Base-by-base conservation (phyloP, 1,140 invertebrate species). In the Bombus pascuorum region DNA sequence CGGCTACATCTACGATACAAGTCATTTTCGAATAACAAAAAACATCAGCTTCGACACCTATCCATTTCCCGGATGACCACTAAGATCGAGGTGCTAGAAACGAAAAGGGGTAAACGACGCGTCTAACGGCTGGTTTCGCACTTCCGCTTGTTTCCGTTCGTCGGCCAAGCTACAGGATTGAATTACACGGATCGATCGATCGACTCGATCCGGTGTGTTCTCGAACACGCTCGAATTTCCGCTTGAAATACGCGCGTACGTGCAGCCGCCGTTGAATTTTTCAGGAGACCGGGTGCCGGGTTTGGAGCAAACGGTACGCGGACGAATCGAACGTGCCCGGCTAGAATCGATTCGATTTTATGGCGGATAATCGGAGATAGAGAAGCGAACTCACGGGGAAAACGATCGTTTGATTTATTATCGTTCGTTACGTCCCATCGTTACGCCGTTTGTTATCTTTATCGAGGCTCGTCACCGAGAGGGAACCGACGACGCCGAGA, bases 191-290 rank as follows among this genome's bases (percentile, higher is more conserved):
- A 77, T 78, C 83, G 78, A 74, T 81, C 62, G 77, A 66, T 81
- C 77, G 18, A 47, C 42, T 81, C 22, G 70, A 81, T 73, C 83
- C 28, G 37, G 47, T 25, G 34, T 39, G 70, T 59, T 6, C 18
- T 28, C 22, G 65, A 34, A 53, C 47, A 39, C 71, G 71, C 62
- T 72, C 78, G 79, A 86, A 81, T 81, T 81, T 86, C 71, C 79
- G 79, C 44, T 75, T 76, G 71, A 82, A 80, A 76, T 75, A 82
- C 72, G 47, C 76, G 76, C 75, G 75, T 84, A 85, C 76, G 83
- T 77, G 75, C 39, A 70, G 70, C 32, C 42, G 25, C 15, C 68
- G 71, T 86, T 86, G 81, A 86, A 86, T 82, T 86, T 86, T 86
- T 86, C 84, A 86, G 39, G 70, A 79, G 79, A 57, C 12, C 28